Evolutionary conservation across 2,888 invertebrate species (phyloP), one percentile per base, ranked within the genome.

Genomic region (Lagria hirta): DNA sequence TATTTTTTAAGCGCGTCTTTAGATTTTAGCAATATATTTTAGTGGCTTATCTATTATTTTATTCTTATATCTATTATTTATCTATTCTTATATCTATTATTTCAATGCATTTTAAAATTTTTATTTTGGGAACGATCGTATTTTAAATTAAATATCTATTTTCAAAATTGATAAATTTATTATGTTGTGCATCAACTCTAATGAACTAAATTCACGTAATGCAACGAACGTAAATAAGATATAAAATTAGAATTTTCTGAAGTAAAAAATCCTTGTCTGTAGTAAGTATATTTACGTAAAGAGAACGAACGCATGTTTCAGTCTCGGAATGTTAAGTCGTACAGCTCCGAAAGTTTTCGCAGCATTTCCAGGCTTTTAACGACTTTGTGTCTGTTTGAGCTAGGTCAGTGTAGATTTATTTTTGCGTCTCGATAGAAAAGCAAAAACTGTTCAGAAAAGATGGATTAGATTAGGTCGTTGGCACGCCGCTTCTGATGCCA

Each of bases 331-430:
- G 36, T 34, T 24, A 17, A 33, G 26, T n/a, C n/a, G n/a, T n/a
- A n/a, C 23, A 29, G 34, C 26, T 30, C 15, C 12, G 37, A 30
- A 24, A 36, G 23, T 36, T 26, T 46, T 46, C 46, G 46, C 30
- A 41, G 36, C 36, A 38, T 47, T 47, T 47, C 38, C 37, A 43
- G 33, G 28, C 38, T 47, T 47, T 37, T 47, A 47, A 47, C 40
- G 38, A 47, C 47, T 47, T 37, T 37, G 43, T 47, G 47, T 38
- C 47, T 41, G 42, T 32, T 45, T 45, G 35, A 29, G 46, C 42
- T 46, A 46, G 46, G 46, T 46, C 46, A 46, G 46, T 46, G 40
- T 18, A 22, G 38, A 34, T 45, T 45, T 45, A 45, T 45, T 45
- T 45, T 45, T 29, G 38, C 23, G 43, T 43, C 36, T 34, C 23